Base-by-base conservation (phyloP, 2,797 vertebrate genomes). In the Cetoscarus ocellatus region DNA sequence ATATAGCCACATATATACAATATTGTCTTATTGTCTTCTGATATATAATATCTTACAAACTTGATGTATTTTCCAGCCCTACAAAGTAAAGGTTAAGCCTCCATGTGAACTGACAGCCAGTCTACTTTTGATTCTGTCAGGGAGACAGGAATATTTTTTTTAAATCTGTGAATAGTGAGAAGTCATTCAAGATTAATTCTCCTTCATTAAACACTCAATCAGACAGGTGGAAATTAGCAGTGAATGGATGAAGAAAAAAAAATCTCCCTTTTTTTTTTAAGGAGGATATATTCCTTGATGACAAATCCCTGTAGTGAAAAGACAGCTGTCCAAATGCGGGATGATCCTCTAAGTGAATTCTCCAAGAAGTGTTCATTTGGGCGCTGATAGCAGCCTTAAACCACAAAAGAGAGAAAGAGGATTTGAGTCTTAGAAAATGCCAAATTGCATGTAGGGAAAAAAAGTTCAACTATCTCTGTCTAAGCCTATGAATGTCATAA, bases 301-400 rank as follows among this genome's bases (percentile, higher is more conserved):
- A 86, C 86, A 86, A 87, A 90, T 91, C 90, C 88, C 79, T 56
- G 55, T 55, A 68, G 70, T 86, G 78, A 90, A 90, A 85, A 91
- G 87, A 86, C 88, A 87, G 81, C 82, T 86, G 86, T 89, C 80
- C 81, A 88, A 87, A 87, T 61, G 88, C 74, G 27, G 77, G 78
- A 83, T 86, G 82, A 87, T 86, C 85, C 79, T 82, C 69, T 67
- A 67, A 83, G 81, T 87, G 67, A 89, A 85, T 79, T 82, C 60
- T 79, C 77, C 19, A 5, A 27, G 13, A 82, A 81, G 83, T 57
- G 50, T 64, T 88, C 67, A 73, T 89, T 84, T 84, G 56, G 43
- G 61, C 63, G 48, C 84, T 79, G 82, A 85, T 65, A 75, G 75
- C 66, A 68, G 71, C 45, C 51, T 81, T 59, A 86, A 89, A 85